Percentiles rank a stretch among this genome's conserved stretches.
These are phyloP conservation scores for Coccyzus lansbergi DNA, from an alignment of 2,797 vertebrate genomes.

Conservation along the genomic window DNA sequence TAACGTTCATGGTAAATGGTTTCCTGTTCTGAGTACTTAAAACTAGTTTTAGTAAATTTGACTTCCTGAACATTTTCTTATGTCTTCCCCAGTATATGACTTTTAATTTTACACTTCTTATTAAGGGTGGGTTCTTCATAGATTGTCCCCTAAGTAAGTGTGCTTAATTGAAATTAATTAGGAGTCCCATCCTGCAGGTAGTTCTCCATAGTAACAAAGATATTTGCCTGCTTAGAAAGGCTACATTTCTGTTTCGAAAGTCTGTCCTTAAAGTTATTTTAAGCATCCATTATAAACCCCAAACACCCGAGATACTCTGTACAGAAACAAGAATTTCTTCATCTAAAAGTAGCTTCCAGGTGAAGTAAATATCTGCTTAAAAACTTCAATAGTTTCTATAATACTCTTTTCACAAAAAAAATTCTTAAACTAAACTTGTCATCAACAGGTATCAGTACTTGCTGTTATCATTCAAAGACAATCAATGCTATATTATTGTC, in stretches of 20 bases:
- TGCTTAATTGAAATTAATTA: neutral
- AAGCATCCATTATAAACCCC: neutral
- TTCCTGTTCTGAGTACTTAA: slow-evolving; percentile 99
- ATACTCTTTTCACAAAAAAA: neutral
- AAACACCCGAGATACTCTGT: neutral
- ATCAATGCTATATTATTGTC: slow-evolving; percentile 83
- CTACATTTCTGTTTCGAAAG: neutral
- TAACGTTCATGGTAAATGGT: slow-evolving; percentile 94
- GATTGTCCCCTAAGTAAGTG: neutral
- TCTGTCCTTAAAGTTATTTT: neutral
- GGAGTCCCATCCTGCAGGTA: neutral
- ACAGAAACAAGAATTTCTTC: neutral
- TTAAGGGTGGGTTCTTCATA: slow-evolving; percentile 55
- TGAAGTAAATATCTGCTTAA: neutral
- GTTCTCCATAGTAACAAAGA: neutral
- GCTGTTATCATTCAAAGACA: slow-evolving; percentile 80
- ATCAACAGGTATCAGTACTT: slow-evolving; percentile 34
- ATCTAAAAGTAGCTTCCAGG: neutral
- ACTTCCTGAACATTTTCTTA: slow-evolving; percentile 93
- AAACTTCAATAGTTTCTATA: neutral
- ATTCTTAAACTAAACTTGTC: slow-evolving; percentile 25
- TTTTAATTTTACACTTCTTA: neutral
- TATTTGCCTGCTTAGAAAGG: neutral
- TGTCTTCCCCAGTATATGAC: neutral
- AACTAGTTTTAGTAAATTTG: slow-evolving; percentile 94